Evolutionary conservation across 2,797 vertebrate genomes (phyloP).

Genomic region (Agapornis canus): DNA sequence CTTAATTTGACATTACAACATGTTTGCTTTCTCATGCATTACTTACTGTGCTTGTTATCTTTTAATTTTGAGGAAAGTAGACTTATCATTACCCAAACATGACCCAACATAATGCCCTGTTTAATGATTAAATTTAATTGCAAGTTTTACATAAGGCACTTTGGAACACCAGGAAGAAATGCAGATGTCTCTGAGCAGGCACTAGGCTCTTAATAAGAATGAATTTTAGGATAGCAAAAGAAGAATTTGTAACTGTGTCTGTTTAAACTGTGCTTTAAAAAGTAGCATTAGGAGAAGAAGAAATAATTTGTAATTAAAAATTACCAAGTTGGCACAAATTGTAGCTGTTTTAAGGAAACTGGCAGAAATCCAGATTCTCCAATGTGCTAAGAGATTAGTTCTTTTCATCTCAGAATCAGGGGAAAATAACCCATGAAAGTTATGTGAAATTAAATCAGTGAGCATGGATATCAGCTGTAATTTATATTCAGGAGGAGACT

Average conservation of each 20-base stretch:
- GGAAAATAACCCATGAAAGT: accelerated
- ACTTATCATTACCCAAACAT: background rate
- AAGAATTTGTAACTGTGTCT: background rate
- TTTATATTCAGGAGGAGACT: background rate
- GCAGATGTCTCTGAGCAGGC: background rate
- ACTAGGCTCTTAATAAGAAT: background rate
- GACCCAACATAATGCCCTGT: background rate
- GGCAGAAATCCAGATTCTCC: conserved; percentile 18
- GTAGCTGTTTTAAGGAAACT: background rate
- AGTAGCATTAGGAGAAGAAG: background rate
- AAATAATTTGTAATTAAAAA: conserved; percentile 30
- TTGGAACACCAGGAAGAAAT: background rate
- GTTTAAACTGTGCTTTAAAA: background rate
- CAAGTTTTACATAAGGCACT: background rate
- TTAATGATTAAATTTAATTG: background rate
- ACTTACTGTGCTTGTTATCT: background rate
- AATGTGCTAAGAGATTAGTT: background rate
- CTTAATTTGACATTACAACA: background rate
- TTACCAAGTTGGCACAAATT: background rate
- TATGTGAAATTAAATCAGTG: background rate
- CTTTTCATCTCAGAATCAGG: background rate
- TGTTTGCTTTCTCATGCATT: background rate
- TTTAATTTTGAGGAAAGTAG: background rate
- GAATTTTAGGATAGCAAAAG: background rate
- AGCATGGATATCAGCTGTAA: background rate